A percentile compares a stretch with the other conserved stretches of the same genome.
These are phyloP conservation scores for Calyptommatus sinebrachiatus DNA, from an alignment of 2,113 vertebrate species.

Conservation along the genomic window DNA sequence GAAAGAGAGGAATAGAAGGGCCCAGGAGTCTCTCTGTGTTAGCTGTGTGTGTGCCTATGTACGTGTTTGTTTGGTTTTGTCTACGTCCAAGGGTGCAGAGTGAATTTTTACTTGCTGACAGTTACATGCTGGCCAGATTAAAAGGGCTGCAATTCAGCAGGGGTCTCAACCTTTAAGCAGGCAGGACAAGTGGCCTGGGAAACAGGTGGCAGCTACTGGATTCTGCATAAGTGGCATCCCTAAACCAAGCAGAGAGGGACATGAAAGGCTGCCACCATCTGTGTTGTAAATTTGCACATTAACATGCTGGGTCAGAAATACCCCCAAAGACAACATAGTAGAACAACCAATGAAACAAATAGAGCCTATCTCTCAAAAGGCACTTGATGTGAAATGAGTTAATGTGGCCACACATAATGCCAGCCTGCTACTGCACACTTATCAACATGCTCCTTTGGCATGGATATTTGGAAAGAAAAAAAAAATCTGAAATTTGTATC, in stretches of 20 bases:
- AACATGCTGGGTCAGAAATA: constrained; percentile 42
- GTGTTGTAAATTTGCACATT: constrained; percentile 44
- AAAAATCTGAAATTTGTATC: too few species aligned
- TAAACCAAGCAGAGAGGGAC: constrained; percentile 39
- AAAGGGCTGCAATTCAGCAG: constrained; percentile 68
- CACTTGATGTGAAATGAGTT: accelerated
- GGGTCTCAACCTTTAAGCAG: constrained; percentile 63
- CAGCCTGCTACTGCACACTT: not conserved
- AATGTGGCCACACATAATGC: not conserved
- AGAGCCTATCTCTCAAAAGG: constrained; percentile 9
- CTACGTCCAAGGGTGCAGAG: not conserved
- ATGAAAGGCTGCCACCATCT: constrained; percentile 40
- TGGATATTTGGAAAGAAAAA: not conserved
- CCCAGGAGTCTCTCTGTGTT: not conserved
- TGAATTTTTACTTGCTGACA: constrained; percentile 50
- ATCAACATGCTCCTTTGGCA: not conserved
- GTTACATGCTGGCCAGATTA: constrained; percentile 66
- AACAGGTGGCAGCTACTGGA: constrained; percentile 76
- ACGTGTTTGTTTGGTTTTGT: constrained; percentile 7
- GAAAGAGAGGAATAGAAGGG: constrained; percentile 48
- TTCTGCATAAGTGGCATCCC: constrained; percentile 61
- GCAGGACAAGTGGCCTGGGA: constrained; percentile 64
- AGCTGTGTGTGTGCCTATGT: not conserved
- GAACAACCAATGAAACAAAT: constrained; percentile 22
- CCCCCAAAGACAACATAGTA: constrained; percentile 32